A percentile compares a stretch with the other conserved stretches of the same genome.
Conservation (phyloP, 2,888 invertebrate genomes). For the Drosophila quinaria region DNA sequence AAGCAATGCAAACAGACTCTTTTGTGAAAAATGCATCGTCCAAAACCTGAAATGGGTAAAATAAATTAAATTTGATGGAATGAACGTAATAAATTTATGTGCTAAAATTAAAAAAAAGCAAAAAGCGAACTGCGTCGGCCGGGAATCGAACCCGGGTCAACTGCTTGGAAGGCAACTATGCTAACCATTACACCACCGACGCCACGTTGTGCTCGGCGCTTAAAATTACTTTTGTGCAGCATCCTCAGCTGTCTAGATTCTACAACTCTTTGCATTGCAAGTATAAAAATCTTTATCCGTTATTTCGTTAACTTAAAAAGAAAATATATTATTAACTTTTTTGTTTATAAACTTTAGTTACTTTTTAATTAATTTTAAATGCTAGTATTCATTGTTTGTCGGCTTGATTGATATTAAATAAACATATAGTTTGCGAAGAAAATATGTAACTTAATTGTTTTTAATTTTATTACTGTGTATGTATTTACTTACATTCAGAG, state of each 20-base stretch:
- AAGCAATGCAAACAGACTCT: slow-evolving; percentile 88
- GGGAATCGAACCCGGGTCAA: slow-evolving; percentile 87
- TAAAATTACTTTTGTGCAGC: slow-evolving; percentile 28
- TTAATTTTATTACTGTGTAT: too few species aligned
- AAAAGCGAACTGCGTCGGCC: slow-evolving; percentile 84
- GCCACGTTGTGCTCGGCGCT: slow-evolving; percentile 47
- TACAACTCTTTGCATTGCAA: not conserved
- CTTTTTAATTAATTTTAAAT: not conserved
- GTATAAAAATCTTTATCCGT: not conserved
- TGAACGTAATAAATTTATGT: not conserved
- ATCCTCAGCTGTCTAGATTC: not conserved
- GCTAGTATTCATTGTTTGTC: not conserved
- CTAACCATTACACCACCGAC: slow-evolving; percentile 86
- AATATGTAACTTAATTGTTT: too few species aligned
- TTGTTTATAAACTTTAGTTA: not conserved
- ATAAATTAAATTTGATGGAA: not conserved
- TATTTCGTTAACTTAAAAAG: not conserved
- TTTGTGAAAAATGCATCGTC: slow-evolving; percentile 87
- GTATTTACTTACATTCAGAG: slow-evolving; percentile 86
- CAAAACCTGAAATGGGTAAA: slow-evolving; percentile 73
- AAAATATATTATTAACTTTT: not conserved
- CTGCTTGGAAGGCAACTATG: slow-evolving; percentile 87
- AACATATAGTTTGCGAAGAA: not conserved
- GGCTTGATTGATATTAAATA: not conserved
- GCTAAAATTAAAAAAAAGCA: slow-evolving; percentile 59